A percentile compares a stretch with the other conserved stretches of the same genome.
phyloP scores from a whole-genome alignment of 1,140 invertebrate species.

The Drosophila repletoides region DNA sequence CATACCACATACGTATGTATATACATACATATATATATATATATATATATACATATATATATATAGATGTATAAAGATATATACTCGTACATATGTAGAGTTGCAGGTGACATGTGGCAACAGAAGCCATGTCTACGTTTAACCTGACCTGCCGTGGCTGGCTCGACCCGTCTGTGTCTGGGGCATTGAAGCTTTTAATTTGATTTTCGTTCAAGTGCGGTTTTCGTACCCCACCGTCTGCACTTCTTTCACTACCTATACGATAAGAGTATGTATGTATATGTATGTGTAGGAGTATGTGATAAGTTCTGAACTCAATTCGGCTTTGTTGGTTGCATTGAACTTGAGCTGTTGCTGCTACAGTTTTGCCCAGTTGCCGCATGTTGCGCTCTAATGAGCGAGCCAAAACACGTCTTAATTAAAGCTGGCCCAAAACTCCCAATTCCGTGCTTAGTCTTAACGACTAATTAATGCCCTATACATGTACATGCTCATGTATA shows the following conservation, averaged over 20 bases:
- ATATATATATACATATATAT: neutral
- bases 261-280: conserved; percentile 2
- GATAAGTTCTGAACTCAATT: conserved; percentile 31
- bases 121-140: conserved; percentile 45
- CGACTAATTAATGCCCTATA: too few species aligned
- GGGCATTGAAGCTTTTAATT: conserved; percentile 77
- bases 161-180: conserved; percentile 50
- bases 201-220: conserved; percentile 80
- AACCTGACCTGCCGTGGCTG: conserved; percentile 30
- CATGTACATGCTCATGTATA: too few species aligned
- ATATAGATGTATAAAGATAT: neutral
- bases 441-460: neutral
- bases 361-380: conserved; percentile 4
- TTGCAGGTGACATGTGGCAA: conserved; percentile 70
- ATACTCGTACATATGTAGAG: too few species aligned
- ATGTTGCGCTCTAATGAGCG: conserved; percentile 42
- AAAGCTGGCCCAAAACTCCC: conserved; percentile 20
- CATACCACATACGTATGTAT: neutral
- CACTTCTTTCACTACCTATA: neutral
- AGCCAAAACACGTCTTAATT: conserved; percentile 37
- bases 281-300: conserved; percentile 4
- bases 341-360: conserved; percentile 34
- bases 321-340: conserved; percentile 47
- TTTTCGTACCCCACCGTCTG: conserved; percentile 43
- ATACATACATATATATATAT: conserved; percentile 2